These are phyloP conservation scores for Calliphora vicina DNA, from an alignment of 1,140 invertebrate species.

Conservation along the genomic window DNA sequence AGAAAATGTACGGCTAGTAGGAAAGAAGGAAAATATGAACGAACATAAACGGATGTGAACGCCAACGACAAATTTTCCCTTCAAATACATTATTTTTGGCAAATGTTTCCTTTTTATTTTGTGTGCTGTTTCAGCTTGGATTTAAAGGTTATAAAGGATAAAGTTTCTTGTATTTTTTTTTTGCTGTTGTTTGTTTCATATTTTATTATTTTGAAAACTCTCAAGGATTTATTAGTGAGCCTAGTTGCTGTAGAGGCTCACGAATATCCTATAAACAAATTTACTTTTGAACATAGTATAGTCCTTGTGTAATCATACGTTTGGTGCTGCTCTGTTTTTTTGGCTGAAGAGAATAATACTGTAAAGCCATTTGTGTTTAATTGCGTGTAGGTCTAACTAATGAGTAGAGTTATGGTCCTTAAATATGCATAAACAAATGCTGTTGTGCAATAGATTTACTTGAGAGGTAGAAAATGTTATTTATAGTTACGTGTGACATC, in stretches of 20 bases:
- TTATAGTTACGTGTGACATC: too few relatives aligned
- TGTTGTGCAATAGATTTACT: too few relatives aligned
- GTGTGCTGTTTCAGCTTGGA: background rate
- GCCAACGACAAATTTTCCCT: constrained; percentile 18
- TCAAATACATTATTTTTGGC: constrained; percentile 25
- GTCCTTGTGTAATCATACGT: background rate
- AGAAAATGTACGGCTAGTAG: background rate
- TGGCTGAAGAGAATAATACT: background rate
- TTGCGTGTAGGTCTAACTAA: constrained; percentile 25
- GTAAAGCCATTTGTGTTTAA: constrained; percentile 24
- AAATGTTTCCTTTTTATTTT: constrained; percentile 23
- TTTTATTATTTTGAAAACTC: constrained; percentile 7
- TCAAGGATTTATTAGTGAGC: constrained; percentile 24
- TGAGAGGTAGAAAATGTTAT: too few relatives aligned
- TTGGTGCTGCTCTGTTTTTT: background rate
- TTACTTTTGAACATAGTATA: background rate
- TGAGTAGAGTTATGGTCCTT: constrained; percentile 13
- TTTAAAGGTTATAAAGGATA: background rate
- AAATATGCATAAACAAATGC: background rate
- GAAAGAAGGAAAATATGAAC: background rate
- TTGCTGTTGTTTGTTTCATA: background rate
- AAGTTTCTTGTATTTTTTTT: constrained; percentile 20
- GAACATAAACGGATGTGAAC: constrained; percentile 17
- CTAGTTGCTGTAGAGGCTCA: background rate
- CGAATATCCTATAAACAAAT: background rate